Percentiles rank a stretch among this genome's conserved stretches.
Evolutionary conservation across 2,888 invertebrate species (phyloP).

Genomic region (Ernsta delagoae): DNA sequence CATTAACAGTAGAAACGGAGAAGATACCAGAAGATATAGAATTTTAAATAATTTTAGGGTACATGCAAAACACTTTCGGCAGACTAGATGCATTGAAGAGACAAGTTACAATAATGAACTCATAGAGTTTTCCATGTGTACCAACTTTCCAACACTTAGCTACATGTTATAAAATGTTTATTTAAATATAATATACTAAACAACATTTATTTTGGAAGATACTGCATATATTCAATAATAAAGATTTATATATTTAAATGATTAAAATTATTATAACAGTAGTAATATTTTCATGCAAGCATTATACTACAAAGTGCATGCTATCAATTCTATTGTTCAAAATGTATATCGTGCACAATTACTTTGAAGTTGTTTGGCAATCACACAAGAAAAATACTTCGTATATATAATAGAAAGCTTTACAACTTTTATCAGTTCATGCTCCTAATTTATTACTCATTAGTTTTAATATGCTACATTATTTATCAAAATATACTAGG

Average conservation of each 20-base stretch:
- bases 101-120: constrained; percentile 44
- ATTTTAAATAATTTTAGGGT: constrained; percentile 54
- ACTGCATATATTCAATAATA: constrained; percentile 51
- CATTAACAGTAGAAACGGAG: constrained; percentile 38
- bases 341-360: constrained; percentile 60
- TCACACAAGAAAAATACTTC: constrained; percentile 19
- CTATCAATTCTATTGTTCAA: constrained; percentile 49
- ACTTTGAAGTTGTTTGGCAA: constrained; percentile 43
- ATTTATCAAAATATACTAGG: background rate
- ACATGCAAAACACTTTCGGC: constrained; percentile 62
- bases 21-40: constrained; percentile 41
- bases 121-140: constrained; percentile 46
- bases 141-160: constrained; percentile 57
- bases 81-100: constrained; percentile 33
- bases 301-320: constrained; percentile 75
- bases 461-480: constrained; percentile 14
- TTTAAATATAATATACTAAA: constrained; percentile 62
- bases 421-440: constrained; percentile 19
- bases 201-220: constrained; percentile 85
- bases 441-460: background rate
- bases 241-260: constrained; percentile 52
- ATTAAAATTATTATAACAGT: constrained; percentile 48
- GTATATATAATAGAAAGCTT: constrained; percentile 43
- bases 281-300: constrained; percentile 80
- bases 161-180: constrained; percentile 54